A percentile compares a stretch with the other conserved stretches of the same genome.
Evolutionary conservation across 2,888 invertebrate genomes (phyloP).

Genomic region (Cosmorhoe ocellata): DNA sequence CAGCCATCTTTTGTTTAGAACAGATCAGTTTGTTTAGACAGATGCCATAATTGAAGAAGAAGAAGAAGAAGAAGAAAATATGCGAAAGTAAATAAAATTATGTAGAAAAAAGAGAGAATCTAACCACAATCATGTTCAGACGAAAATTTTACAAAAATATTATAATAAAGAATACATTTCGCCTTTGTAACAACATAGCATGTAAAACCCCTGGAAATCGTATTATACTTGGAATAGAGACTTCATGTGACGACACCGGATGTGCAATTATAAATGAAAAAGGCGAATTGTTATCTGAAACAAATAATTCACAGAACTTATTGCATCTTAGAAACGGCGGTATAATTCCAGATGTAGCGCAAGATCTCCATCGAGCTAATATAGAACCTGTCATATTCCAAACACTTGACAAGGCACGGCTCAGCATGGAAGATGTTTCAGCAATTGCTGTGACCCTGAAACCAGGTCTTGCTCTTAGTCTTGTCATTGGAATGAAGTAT

Average conservation of each 20-base stretch:
- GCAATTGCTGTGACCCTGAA: constrained; percentile 95
- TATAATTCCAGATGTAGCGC: constrained; percentile 94
- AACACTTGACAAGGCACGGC: constrained; percentile 84
- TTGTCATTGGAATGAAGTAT: constrained; percentile 91
- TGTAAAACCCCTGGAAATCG: constrained; percentile 6
- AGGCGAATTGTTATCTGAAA: constrained; percentile 91
- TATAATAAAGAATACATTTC: not conserved
- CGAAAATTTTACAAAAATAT: constrained; percentile 1
- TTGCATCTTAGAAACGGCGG: constrained; percentile 91
- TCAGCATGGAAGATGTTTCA: constrained; percentile 86
- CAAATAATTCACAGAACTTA: constrained; percentile 90
- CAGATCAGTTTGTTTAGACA: no score
- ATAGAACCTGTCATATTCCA: constrained; percentile 88
- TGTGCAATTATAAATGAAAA: constrained; percentile 91
- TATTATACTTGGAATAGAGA: constrained; percentile 95
- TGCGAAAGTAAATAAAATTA: not conserved
- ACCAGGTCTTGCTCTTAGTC: constrained; percentile 91
- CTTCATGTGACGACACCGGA: constrained; percentile 98
- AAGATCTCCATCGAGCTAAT: constrained; percentile 89
- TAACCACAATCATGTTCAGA: not conserved
- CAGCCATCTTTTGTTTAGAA: no score
- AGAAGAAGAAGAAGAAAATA: no score
- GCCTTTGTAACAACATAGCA: not conserved
- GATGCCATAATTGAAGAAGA: no score
- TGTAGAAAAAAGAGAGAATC: no score